phyloP scores from a whole-genome alignment of 2,113 vertebrate species.

The Amblyopsis rosae region DNA sequence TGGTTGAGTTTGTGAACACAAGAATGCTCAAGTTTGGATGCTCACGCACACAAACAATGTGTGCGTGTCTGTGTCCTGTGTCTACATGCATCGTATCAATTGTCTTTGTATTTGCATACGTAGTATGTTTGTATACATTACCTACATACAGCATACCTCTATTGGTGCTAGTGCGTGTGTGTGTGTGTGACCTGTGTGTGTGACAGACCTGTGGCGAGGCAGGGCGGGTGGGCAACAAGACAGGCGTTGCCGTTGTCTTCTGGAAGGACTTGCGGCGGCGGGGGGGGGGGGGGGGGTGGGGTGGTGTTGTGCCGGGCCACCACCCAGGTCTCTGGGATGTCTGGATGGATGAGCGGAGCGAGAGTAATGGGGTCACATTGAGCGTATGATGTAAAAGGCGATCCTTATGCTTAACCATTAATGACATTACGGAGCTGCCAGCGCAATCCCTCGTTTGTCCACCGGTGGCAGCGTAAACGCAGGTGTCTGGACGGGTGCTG shows the following conservation, averaged over 20 bases:
- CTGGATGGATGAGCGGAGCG: constrained; percentile 72
- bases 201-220: constrained; percentile 24
- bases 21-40: no score
- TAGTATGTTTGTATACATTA: background rate
- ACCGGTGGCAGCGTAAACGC: constrained; percentile 50
- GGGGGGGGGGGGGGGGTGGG: constrained; percentile 49
- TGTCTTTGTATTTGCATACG: background rate
- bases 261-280: constrained; percentile 64
- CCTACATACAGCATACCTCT: background rate
- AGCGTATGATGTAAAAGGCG: constrained; percentile 70
- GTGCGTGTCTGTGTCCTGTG: background rate
- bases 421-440: constrained; percentile 69
- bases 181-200: background rate
- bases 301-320: constrained; percentile 26
- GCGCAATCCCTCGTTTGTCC: constrained; percentile 55
- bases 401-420: constrained; percentile 72
- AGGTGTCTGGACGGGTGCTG: constrained; percentile 38
- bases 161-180: background rate
- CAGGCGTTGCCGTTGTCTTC: constrained; percentile 60
- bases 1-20: no score
- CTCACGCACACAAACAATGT: background rate
- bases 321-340: constrained; percentile 62
- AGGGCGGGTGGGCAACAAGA: constrained; percentile 41
- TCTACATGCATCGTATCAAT: background rate
- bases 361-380: constrained; percentile 81